Evolutionary conservation across 2,113 vertebrate species (phyloP).

Genomic region (Spea bombifrons): DNA sequence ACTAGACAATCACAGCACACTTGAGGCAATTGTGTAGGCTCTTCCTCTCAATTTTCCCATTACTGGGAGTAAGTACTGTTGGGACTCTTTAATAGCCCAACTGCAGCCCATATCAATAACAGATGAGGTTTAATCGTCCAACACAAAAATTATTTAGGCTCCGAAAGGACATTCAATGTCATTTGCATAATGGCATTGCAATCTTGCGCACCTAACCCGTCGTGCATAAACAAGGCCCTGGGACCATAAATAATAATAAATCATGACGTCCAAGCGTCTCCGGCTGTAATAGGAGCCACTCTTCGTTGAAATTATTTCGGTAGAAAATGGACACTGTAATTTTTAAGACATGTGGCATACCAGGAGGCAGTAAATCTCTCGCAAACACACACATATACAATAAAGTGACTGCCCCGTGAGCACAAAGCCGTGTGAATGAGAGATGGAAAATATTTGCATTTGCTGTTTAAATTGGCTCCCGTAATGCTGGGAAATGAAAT

Average conservation of each 20-base stretch:
- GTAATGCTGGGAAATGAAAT: conserved; percentile 19
- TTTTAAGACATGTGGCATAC: conserved; percentile 70
- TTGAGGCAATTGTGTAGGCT: conserved; percentile 79
- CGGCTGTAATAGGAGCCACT: conserved; percentile 73
- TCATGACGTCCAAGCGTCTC: conserved; percentile 69
- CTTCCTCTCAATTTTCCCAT: conserved; percentile 86
- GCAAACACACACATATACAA: conserved; percentile 12
- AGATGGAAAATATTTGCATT: conserved; percentile 6
- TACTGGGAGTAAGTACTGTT: conserved; percentile 86
- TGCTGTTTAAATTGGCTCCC: conserved; percentile 11
- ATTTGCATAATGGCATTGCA: conserved; percentile 99
- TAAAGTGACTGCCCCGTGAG: conserved; percentile 44
- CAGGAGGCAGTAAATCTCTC: conserved; percentile 62
- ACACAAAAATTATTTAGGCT: conserved; percentile 87
- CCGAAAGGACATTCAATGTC: conserved; percentile 78
- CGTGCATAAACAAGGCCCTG: conserved; percentile 79
- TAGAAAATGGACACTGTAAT: conserved; percentile 74
- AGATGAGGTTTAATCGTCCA: conserved; percentile 96
- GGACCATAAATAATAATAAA: conserved; percentile 85
- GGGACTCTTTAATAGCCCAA: conserved; percentile 88
- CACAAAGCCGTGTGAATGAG: conserved; percentile 42
- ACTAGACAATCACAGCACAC: conserved; percentile 72
- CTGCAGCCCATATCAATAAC: conserved; percentile 97
- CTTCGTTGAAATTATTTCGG: conserved; percentile 77
- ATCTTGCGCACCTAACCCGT: conserved; percentile 77